Evolutionary conservation across 2,113 vertebrate species (phyloP).

Genomic region (Mystacornis crossleyi): DNA sequence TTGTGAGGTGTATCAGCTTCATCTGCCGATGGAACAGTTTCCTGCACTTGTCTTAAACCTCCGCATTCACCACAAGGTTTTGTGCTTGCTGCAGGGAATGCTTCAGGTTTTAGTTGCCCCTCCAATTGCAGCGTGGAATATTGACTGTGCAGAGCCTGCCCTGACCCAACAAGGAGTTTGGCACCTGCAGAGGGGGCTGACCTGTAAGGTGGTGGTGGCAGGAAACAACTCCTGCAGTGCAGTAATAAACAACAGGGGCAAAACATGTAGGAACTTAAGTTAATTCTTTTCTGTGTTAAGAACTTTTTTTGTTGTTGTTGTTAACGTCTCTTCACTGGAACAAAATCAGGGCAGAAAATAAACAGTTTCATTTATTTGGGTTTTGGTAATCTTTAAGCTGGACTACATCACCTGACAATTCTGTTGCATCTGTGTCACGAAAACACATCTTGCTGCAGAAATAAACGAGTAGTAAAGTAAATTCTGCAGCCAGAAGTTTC

Average conservation of each 20-base stretch:
- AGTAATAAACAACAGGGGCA: background rate
- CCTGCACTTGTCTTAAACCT: background rate
- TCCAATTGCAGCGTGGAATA: background rate
- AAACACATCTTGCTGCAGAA: background rate
- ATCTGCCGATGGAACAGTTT: background rate
- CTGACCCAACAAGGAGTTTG: background rate
- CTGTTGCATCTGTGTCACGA: background rate
- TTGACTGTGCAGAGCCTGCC: background rate
- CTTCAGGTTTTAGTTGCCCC: background rate
- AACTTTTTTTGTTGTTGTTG: background rate
- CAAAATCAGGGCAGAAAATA: background rate
- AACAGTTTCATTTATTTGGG: background rate
- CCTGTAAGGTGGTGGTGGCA: background rate
- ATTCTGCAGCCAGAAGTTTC: background rate
- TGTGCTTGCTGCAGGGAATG: background rate
- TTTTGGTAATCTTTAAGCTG: background rate
- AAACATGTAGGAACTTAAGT: background rate
- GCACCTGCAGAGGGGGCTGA: background rate
- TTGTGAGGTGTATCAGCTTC: background rate
- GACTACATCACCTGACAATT: background rate
- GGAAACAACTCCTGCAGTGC: background rate
- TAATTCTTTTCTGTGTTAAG: background rate
- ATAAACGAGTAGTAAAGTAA: background rate
- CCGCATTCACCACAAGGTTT: background rate
- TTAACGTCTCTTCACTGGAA: background rate